phyloP scores from a whole-genome alignment of 1,140 invertebrate genomes.

The Zophobas morio region DNA sequence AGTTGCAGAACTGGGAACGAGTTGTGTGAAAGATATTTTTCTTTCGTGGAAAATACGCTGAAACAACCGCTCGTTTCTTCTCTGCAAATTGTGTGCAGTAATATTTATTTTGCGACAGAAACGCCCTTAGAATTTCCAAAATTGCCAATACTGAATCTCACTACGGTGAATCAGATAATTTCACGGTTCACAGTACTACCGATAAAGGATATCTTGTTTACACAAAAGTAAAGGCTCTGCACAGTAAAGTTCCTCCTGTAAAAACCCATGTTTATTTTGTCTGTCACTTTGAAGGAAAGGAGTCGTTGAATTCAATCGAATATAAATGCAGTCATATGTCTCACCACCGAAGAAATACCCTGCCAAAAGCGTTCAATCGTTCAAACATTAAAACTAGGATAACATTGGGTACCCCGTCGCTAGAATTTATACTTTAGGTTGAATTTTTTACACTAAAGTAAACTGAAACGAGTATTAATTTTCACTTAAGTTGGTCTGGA shows the following conservation, averaged over 20 bases:
- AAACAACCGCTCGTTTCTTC: conserved; percentile 4
- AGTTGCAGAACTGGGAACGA: conserved; percentile 11
- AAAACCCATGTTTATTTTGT: conserved; percentile 48
- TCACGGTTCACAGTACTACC: conserved; percentile 28
- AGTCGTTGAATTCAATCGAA: conserved; percentile 43
- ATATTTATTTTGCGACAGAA: conserved; percentile 24
- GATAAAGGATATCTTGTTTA: conserved; percentile 45
- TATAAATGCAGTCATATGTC: conserved; percentile 50
- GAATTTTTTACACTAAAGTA: no score
- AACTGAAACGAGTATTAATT: no score
- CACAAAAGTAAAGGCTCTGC: conserved; percentile 40
- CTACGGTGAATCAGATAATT: conserved; percentile 36
- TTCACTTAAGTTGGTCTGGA: no score
- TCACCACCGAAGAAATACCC: conserved; percentile 14
- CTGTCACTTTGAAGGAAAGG: conserved; percentile 46
- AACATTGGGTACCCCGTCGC: no score
- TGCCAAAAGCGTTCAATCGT: conserved; percentile 13
- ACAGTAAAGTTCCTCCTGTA: conserved; percentile 34
- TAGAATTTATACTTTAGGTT: no score
- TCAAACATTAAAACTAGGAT: neutral
- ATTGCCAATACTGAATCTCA: conserved; percentile 23
- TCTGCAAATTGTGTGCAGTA: conserved; percentile 11
- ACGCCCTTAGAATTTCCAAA: conserved; percentile 8
- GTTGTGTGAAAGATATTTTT: conserved; percentile 29
- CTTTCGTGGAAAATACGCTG: conserved; percentile 20